Evolutionary conservation across 2,888 invertebrate genomes (phyloP), one percentile per base, ranked within the genome.

Genomic region (Xanthia togata): DNA sequence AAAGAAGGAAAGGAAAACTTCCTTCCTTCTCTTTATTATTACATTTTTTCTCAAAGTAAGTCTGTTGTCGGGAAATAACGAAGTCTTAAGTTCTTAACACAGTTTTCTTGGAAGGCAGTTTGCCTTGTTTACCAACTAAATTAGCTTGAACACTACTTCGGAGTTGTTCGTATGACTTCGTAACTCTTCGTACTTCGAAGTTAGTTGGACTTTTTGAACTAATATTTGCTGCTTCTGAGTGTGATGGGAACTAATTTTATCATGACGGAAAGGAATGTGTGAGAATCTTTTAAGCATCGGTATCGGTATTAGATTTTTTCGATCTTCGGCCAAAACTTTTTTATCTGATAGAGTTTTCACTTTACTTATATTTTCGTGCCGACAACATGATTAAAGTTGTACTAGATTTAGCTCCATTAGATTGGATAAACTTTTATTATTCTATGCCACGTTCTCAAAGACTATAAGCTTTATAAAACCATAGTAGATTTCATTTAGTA

Each of bases 31-130:
- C 73, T 80, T 83, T 83, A 70, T 84, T 84, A 83, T 72, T 74
- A 83, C 47, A 83, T 84, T 84, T 84, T 84, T 83, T 85, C 85
- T 70, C 75, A 79, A 75, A 85, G 81, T 75, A 71, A 83, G 78
- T 75, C 79, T 73, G 67, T 81, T 79, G 83, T 75, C 81, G 68
- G 70, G 70, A 68, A 78, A 77, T 85, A 81, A 77, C 73, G 73
- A 77, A 81, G 73, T 78, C 71, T 79, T 68, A 71, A 73, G 81
- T 80, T 76, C 67, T 76, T 83, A 83, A 81, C 74, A 83, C 73
- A 83, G 83, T 84, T 83, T 70, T 50, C 62, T 81, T 77, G 69
- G 80, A 57, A 44, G 59, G 60, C 73, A 65, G 78, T 86, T 83
- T 71, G 77, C 74, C 50, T 78, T 85, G 74, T 75, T 84, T 73